Percentiles rank a stretch among this genome's conserved stretches.
Conservation (phyloP, 2,113 vertebrate species). For the Baryphthengus martii region DNA sequence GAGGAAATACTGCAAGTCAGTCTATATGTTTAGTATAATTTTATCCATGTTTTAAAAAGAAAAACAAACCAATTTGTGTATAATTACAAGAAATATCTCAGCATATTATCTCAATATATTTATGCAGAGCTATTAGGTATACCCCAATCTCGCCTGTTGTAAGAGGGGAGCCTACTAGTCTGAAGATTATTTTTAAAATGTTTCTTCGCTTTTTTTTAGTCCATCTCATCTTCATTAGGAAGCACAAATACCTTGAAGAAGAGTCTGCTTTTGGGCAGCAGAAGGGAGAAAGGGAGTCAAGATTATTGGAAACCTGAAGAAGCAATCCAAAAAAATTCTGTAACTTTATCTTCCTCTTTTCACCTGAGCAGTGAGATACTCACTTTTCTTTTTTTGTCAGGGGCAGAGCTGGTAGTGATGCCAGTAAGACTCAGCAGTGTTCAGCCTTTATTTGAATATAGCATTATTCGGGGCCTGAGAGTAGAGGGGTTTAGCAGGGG, state of each 20-base stretch:
- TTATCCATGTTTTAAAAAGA: neutral
- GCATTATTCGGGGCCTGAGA: neutral
- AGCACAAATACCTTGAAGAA: neutral
- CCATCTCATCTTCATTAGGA: neutral
- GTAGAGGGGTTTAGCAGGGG: neutral
- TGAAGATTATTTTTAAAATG: neutral
- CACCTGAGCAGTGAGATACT: neutral
- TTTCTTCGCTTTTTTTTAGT: neutral
- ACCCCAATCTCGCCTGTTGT: neutral
- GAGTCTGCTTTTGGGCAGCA: neutral
- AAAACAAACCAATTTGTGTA: neutral
- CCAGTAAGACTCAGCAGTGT: neutral
- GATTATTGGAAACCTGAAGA: neutral
- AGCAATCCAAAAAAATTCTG: neutral
- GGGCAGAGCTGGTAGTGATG: neutral
- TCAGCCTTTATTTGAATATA: neutral
- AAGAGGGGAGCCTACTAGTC: neutral
- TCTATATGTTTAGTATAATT: neutral
- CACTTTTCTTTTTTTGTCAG: neutral
- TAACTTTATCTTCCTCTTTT: neutral
- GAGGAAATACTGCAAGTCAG: slow-evolving; percentile 6
- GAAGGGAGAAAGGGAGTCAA: neutral
- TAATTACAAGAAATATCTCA: neutral
- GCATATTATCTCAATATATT: neutral
- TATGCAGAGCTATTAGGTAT: neutral